phyloP scores from a whole-genome alignment of 1,140 invertebrate genomes.

The Kradibia gibbosae region DNA sequence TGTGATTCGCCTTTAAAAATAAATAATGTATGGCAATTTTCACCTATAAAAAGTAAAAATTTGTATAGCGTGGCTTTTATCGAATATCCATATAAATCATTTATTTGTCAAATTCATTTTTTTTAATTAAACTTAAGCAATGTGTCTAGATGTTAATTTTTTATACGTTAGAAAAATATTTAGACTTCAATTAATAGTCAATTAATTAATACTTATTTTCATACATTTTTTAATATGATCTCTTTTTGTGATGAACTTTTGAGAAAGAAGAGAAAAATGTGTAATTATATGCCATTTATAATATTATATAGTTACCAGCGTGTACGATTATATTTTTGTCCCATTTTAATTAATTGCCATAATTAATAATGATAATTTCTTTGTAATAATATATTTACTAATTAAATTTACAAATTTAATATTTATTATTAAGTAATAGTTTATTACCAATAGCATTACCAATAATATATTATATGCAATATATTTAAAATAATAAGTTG shows the following conservation, averaged over 20 bases:
- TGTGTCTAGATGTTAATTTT: background rate
- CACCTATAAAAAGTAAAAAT: constrained; percentile 24
- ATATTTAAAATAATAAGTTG: background rate
- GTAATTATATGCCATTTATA: no score
- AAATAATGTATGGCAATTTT: constrained; percentile 21
- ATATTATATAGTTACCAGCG: no score
- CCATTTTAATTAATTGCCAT: no score
- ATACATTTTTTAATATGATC: no score
- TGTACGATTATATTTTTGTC: no score
- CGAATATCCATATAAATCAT: background rate
- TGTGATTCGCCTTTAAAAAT: constrained; percentile 15
- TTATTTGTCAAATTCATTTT: constrained; percentile 5
- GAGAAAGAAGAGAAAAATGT: no score
- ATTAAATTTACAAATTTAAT: no score
- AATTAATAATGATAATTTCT: no score
- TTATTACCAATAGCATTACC: no score
- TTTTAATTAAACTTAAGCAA: background rate
- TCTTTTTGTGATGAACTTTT: no score
- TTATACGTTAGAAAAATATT: background rate
- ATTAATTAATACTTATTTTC: background rate
- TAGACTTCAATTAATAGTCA: background rate
- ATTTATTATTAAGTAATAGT: no score
- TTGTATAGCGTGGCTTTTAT: constrained; percentile 19
- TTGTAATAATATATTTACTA: no score
- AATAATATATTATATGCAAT: background rate